A percentile compares a stretch with the other conserved stretches of the same genome.
phyloP scores from a whole-genome alignment of 2,113 vertebrate genomes.

The Salvelinus namaycush region DNA sequence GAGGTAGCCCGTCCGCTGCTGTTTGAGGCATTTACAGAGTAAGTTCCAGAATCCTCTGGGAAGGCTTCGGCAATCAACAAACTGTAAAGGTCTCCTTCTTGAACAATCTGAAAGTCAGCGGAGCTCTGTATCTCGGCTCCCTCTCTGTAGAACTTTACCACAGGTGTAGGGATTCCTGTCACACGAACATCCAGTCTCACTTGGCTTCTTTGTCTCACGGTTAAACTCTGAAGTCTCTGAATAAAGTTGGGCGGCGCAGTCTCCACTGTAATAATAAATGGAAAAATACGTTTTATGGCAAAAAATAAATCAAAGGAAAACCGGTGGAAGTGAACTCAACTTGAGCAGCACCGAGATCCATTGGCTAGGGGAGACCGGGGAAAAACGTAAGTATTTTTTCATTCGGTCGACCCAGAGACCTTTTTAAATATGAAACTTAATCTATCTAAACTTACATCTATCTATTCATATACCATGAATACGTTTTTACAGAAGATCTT shows the following conservation, averaged over 20 bases:
- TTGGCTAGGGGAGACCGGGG: no score
- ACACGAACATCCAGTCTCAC: conserved; percentile 91
- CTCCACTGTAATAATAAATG: conserved; percentile 79
- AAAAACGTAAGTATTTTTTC: no score
- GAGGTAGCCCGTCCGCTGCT: conserved; percentile 95
- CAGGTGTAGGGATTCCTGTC: conserved; percentile 95
- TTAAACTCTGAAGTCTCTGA: conserved; percentile 93
- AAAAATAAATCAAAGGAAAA: no score
- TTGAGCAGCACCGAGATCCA: no score
- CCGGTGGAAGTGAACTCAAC: no score
- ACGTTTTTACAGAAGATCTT: no score
- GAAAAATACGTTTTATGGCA: neutral
- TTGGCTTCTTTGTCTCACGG: conserved; percentile 93
- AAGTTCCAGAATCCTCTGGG: conserved; percentile 95
- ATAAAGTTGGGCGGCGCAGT: conserved; percentile 92
- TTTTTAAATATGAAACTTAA: no score
- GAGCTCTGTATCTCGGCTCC: conserved; percentile 97
- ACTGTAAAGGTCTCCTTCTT: conserved; percentile 93
- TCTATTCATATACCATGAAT: no score
- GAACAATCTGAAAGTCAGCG: conserved; percentile 86
- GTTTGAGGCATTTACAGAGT: conserved; percentile 94
- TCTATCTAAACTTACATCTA: no score
- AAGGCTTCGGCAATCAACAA: conserved; percentile 93
- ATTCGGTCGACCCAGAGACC: no score
- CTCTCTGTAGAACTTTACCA: conserved; percentile 97